Percentiles rank a stretch among this genome's conserved stretches.
Evolutionary conservation across 2,888 invertebrate species (phyloP).

Genomic region (Petrolisthes cinctipes): DNA sequence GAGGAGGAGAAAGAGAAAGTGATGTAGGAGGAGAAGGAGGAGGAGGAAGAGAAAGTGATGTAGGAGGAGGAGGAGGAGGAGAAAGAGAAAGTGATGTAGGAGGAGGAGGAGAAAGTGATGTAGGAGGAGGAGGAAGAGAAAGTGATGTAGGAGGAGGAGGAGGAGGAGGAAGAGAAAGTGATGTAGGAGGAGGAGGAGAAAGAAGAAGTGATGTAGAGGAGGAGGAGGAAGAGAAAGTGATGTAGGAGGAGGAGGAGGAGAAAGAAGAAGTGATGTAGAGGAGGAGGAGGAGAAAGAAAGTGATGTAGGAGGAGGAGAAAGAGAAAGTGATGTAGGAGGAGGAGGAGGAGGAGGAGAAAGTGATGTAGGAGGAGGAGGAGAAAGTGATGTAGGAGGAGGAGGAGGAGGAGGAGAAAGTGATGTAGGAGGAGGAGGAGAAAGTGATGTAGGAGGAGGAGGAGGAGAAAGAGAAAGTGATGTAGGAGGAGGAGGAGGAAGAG

Average conservation of each 20-base stretch:
- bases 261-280: no score
- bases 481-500: background rate
- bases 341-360: background rate
- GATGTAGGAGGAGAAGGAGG: background rate
- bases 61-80: background rate
- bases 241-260: background rate
- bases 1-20: background rate
- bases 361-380: no score
- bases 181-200: background rate
- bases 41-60: background rate
- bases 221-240: background rate
- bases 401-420: background rate
- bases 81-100: no score
- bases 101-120: no score
- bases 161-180: no score
- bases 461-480: background rate
- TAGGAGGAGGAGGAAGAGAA: no score
- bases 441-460: background rate
- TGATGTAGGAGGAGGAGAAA: background rate
- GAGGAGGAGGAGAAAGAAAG: no score
- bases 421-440: background rate
- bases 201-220: background rate
- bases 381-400: background rate
- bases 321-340: background rate
- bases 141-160: no score